Base-by-base conservation (phyloP, 2,888 invertebrate species). In the Acleris sparsana region DNA sequence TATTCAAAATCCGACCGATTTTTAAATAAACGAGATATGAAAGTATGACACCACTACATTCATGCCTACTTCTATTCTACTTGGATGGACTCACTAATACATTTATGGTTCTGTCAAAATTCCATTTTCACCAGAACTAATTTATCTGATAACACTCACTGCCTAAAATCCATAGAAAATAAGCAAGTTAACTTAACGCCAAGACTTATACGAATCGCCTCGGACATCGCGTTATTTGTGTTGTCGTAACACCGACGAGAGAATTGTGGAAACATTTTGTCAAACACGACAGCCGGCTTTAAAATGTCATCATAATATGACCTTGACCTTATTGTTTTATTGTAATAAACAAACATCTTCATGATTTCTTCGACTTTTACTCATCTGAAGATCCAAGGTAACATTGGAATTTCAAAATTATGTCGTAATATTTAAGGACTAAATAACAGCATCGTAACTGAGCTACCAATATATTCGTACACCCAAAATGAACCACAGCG, bases 261-360 rank as follows among this genome's bases (percentile, higher is more conserved):
- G 57, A 52, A 51, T 53, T 51, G 63, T 57, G 17, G 57, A 44
- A 57, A 58, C 58, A 63, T 53, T 59, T 53, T 53, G 22, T 59
- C 29, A 59, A 53, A 46, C 60, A 53, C 18, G 33, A 17, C 33
- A 57, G 18, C 18, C 52, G 17, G 33, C 46, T 57, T 57, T 20
- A 18, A 43, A 29, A 56, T 66, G 65, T 66, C 65, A 61, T 56
- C 61, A 61, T 11, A 6, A 6, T 4, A 16, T 44, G 51, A 62
- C 66, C 66, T 62, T 66, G 61, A 62, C 61, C 61, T 53, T 61
- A 65, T 61, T 52, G 29, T 63, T 48, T 48, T 25, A 29, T 22
- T 25, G 49, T 56, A 43, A 57, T 57, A 62, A 57, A 48, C 51
- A 57, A 44, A 56, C 61, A 57, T 60, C 29, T 18, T 49, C 16